Conservation (phyloP, 1,140 invertebrate species). For the Argopecten irradians region DNA sequence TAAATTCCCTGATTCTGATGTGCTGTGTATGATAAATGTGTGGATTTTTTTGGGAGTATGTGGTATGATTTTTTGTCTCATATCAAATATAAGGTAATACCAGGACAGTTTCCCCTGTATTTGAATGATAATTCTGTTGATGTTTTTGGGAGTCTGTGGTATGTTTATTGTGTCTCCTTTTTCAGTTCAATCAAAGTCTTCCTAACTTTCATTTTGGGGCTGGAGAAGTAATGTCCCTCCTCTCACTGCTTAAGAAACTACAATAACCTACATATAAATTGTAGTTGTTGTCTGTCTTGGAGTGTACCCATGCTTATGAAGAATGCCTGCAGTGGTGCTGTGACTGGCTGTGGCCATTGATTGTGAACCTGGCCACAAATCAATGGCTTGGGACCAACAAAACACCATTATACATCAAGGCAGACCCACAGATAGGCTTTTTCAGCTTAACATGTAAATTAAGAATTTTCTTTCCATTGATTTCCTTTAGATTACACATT, state of each 20-base stretch:
- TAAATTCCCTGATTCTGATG: too few relatives aligned
- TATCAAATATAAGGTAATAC: too few relatives aligned
- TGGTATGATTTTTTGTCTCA: too few relatives aligned
- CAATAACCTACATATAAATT: background rate
- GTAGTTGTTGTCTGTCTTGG: background rate
- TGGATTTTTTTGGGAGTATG: too few relatives aligned
- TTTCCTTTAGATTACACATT: background rate
- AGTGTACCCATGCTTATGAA: background rate
- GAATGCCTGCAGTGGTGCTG: background rate
- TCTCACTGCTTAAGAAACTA: background rate
- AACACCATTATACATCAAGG: background rate
- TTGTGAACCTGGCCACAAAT: constrained; percentile 7
- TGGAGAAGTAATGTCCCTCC: too few relatives aligned
- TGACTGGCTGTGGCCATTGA: background rate
- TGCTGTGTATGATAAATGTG: too few relatives aligned
- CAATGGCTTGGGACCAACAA: background rate
- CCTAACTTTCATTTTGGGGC: too few relatives aligned
- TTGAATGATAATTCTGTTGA: too few relatives aligned
- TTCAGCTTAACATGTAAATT: background rate
- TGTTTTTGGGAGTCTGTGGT: too few relatives aligned
- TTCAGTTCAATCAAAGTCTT: too few relatives aligned
- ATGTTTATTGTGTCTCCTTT: too few relatives aligned
- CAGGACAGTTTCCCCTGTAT: too few relatives aligned
- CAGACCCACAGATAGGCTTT: background rate
- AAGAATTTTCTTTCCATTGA: background rate